Conservation (phyloP, 2,113 vertebrate genomes). For the Oxyura jamaicensis region DNA sequence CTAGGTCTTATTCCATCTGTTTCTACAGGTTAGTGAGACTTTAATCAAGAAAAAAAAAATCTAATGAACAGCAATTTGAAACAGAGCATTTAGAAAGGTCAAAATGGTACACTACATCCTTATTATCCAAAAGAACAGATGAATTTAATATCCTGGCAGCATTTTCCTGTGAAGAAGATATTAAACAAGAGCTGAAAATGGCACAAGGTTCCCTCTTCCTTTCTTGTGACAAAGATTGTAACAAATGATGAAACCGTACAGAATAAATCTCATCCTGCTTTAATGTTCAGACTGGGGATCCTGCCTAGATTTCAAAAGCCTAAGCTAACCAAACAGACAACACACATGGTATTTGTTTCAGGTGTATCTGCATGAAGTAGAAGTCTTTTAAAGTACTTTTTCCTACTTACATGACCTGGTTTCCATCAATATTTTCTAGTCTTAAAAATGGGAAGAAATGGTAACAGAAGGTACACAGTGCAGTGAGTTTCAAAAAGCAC, state of each 20-base stretch:
- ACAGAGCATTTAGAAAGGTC: slow-evolving; percentile 66
- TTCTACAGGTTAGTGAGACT: slow-evolving; percentile 53
- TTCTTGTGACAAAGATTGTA: slow-evolving; percentile 15
- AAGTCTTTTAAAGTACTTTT: neutral
- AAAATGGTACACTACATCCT: slow-evolving; percentile 59
- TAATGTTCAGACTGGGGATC: neutral
- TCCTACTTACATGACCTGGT: neutral
- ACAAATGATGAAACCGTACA: neutral
- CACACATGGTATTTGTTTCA: neutral
- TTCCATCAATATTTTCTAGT: neutral
- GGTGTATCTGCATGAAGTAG: neutral
- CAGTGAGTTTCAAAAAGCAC: neutral
- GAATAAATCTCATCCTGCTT: slow-evolving; percentile 52
- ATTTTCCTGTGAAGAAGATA: slow-evolving; percentile 44
- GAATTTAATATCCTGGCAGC: slow-evolving; percentile 53
- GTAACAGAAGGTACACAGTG: neutral
- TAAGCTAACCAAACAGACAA: neutral
- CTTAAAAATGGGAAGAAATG: neutral
- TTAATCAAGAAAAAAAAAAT: slow-evolving; percentile 22
- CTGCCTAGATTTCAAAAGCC: neutral
- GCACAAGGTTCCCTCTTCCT: neutral
- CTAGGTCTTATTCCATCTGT: slow-evolving; percentile 40
- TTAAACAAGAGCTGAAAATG: slow-evolving; percentile 50
- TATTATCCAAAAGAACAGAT: slow-evolving; percentile 63
- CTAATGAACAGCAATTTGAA: slow-evolving; percentile 46